Percentiles rank a stretch among this genome's conserved stretches.
These are phyloP conservation scores for Junonia oenone DNA, from an alignment of 2,888 invertebrate species.

Conservation along the genomic window DNA sequence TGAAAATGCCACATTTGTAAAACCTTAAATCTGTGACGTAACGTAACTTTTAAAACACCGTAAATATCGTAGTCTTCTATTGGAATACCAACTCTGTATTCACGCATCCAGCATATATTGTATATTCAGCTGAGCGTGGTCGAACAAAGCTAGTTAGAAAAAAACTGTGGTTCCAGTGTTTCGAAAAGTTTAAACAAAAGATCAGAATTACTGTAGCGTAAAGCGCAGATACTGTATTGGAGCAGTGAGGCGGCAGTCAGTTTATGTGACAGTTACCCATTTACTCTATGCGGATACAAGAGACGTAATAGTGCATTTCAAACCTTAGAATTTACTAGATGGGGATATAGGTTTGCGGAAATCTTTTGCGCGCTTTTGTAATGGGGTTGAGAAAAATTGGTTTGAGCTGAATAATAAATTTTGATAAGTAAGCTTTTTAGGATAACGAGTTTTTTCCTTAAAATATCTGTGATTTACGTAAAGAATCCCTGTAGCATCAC, in stretches of 20 bases:
- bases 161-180: slow-evolving; percentile 12
- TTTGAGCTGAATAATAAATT: neutral
- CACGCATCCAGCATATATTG: slow-evolving; percentile 7
- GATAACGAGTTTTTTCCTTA: no score
- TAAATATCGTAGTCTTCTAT: neutral
- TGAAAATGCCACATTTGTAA: no score
- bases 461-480: no score
- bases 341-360: neutral
- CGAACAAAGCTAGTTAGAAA: slow-evolving; percentile 15
- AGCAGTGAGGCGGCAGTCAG: slow-evolving; percentile 9
- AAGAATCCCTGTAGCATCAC: no score
- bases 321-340: neutral
- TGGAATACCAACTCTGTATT: neutral
- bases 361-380: neutral
- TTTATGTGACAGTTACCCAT: slow-evolving; percentile 13
- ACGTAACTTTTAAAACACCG: neutral
- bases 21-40: neutral
- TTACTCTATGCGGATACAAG: neutral
- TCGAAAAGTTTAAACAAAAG: slow-evolving; percentile 29
- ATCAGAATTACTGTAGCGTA: slow-evolving; percentile 24
- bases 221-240: slow-evolving; percentile 27
- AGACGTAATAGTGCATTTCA: neutral
- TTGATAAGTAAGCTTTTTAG: no score
- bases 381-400: neutral
- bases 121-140: slow-evolving; percentile 18